Base-by-base conservation (phyloP, 92 coral and sea anemone genomes). In the Siderastrea siderea region DNA sequence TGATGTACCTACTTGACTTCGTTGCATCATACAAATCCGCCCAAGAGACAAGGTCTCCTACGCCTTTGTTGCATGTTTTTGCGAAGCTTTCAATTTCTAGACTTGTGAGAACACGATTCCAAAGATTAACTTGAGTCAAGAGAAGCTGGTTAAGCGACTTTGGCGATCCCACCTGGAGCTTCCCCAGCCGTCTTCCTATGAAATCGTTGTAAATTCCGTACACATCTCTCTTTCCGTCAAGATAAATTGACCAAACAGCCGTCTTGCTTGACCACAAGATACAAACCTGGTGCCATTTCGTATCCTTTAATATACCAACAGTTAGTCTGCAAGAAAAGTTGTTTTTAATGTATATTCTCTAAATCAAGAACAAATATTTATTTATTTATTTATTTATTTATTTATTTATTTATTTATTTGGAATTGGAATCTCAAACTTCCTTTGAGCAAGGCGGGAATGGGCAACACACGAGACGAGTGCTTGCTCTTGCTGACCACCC, bases 81-180 rank as follows among this genome's bases (percentile, higher is more conserved):
- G 86, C 67, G 15, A 82, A 55, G 57, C 26, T n/a, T 70, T 49
- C 62, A 58, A 82, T 82, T 60, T 82, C 86, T 72, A 57, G 77
- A 45, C 54, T 82, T 16, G 78, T 71, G 78, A 82, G 86, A 43
- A 82, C 75, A 57, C 86, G 86, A 51, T 82, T 17, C 86, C 86
- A 82, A n/a, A 82, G 55, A 47, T 82, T 82, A 13, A 82, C 72
- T 50, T 79, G 84, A 16, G 84, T 79, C 51, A 79, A 14, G 10
- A 65, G 84, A 52, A 79, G 49, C 66, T 79, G 65, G 44, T 64
- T 79, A 13, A 0, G 47, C 0, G 72, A 64, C 13, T 0, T 2
- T 10, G 84, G 53, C 13, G 15, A 38, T 48, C 49, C 84, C 1
- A 64, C 3, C 38, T 51, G 5, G 43, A 79, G 47, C 4, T 26